A percentile compares a stretch with the other conserved stretches of the same genome.
Conservation (phyloP, 2,888 invertebrate species). For the Drosophila tanythrix region DNA sequence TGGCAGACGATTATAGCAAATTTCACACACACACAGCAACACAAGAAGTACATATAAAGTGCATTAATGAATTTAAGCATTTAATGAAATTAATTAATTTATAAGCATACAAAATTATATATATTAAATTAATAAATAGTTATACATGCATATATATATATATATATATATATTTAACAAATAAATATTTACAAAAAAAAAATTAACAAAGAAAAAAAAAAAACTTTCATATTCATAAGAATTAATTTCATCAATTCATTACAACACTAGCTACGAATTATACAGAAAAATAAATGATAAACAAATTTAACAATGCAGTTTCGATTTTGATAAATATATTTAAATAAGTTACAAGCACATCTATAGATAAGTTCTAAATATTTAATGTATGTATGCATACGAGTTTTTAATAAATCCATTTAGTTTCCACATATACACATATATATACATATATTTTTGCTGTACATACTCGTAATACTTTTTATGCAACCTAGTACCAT, state of each 20-base stretch:
- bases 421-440: slow-evolving; percentile 9
- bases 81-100: slow-evolving; percentile 79
- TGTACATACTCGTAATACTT: slow-evolving; percentile 40
- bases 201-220: slow-evolving; percentile 13
- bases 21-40: slow-evolving; percentile 75
- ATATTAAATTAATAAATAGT: slow-evolving; percentile 40
- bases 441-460: slow-evolving; percentile 15
- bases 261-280: slow-evolving; percentile 52
- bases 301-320: slow-evolving; percentile 34
- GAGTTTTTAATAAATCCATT: slow-evolving; percentile 7
- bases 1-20: slow-evolving; percentile 62
- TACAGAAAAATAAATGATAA: slow-evolving; percentile 38
- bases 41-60: slow-evolving; percentile 83
- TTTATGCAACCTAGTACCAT: slow-evolving; percentile 74
- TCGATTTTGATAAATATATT: slow-evolving; percentile 58
- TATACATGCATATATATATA: slow-evolving; percentile 44
- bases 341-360: slow-evolving; percentile 43
- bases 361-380: slow-evolving; percentile 33
- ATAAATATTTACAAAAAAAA: slow-evolving; percentile 54
- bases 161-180: slow-evolving; percentile 39
- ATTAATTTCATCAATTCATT: slow-evolving; percentile 43
- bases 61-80: slow-evolving; percentile 84
- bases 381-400: slow-evolving; percentile 29
- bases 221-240: slow-evolving; percentile 41
- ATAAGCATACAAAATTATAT: slow-evolving; percentile 68